Percentiles rank a stretch among this genome's conserved stretches.
Evolutionary conservation across 2,113 vertebrate species (phyloP).

Genomic region (Ailurus styani): DNA sequence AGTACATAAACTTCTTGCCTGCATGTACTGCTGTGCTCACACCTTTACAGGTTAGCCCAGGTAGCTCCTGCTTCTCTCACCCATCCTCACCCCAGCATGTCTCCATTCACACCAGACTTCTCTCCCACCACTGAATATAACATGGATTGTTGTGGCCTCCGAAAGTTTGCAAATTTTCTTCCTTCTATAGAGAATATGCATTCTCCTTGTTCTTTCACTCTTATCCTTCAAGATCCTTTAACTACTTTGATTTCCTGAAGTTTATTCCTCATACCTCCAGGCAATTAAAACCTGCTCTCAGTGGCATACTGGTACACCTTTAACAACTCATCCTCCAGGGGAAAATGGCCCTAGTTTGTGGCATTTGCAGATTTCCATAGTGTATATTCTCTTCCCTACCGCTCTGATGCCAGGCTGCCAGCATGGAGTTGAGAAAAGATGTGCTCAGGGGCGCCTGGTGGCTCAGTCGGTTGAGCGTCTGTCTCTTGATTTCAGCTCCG

Average conservation of each 20-base stretch:
- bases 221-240: not conserved
- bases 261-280: not conserved
- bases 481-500: not conserved
- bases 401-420: not conserved
- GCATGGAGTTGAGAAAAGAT: not conserved
- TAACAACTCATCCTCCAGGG: not conserved
- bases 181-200: not conserved
- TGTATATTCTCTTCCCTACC: not conserved
- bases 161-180: not conserved
- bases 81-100: not conserved
- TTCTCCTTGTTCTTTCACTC: not conserved
- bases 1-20: not conserved
- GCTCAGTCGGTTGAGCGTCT: not conserved
- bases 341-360: not conserved
- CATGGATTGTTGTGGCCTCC: not conserved
- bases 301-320: not conserved
- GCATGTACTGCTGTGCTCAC: rapidly evolving
- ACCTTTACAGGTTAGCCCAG: not conserved
- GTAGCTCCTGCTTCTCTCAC: not conserved
- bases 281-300: not conserved
- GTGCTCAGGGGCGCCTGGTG: not conserved
- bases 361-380: not conserved
- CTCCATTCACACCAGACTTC: not conserved
- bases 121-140: too few species aligned
- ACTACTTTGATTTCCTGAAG: not conserved